Conservation (phyloP, 1,140 invertebrate genomes). For the Drosophila nebulosa region DNA sequence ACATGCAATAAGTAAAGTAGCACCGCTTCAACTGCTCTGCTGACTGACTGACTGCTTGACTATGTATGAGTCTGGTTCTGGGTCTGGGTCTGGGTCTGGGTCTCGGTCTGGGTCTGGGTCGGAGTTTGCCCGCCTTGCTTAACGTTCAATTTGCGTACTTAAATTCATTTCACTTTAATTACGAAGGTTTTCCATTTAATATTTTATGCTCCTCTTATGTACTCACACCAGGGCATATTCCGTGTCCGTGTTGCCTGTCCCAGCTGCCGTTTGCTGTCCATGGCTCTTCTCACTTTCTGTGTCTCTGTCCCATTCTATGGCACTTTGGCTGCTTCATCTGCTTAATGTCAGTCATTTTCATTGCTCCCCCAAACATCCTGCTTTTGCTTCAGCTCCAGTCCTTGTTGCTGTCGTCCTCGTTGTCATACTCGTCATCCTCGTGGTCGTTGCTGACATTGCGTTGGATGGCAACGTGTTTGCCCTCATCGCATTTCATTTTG, state of each 20-base stretch:
- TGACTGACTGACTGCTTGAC: too few species aligned
- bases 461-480: slow-evolving; percentile 26
- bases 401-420: slow-evolving; percentile 1
- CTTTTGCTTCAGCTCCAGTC: slow-evolving; percentile 1
- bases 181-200: slow-evolving; percentile 76
- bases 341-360: slow-evolving; percentile 57
- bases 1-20: slow-evolving; percentile 24
- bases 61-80: not conserved
- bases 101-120: not conserved
- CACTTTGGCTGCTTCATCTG: slow-evolving; percentile 41
- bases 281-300: not conserved
- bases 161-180: slow-evolving; percentile 80
- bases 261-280: slow-evolving; percentile 23
- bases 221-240: not conserved
- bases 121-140: slow-evolving; percentile 51
- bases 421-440: slow-evolving; percentile 18
- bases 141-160: slow-evolving; percentile 75
- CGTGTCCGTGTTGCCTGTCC: not conserved
- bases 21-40: slow-evolving; percentile 11
- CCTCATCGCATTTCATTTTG: slow-evolving; percentile 49
- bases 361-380: slow-evolving; percentile 12
- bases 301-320: not conserved
- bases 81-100: not conserved
- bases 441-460: slow-evolving; percentile 1
- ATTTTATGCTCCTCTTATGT: slow-evolving; percentile 54